These are phyloP conservation scores for Mactra quadrangularis DNA, from an alignment of 1,140 invertebrate species.

Conservation along the genomic window DNA sequence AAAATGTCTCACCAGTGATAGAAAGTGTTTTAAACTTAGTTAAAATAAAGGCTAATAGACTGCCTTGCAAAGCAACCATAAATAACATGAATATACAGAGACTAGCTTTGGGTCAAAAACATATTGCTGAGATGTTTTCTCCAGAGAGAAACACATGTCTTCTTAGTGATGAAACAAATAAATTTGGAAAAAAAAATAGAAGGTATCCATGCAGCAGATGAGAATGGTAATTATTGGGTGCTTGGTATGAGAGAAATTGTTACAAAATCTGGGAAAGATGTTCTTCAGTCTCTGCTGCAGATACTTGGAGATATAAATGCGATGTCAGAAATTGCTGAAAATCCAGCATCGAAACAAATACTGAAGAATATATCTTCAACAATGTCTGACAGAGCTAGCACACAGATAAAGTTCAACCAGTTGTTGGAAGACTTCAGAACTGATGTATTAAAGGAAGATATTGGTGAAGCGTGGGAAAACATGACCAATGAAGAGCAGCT, in stretches of 20 bases:
- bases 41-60: slow-evolving; percentile 18
- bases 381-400: slow-evolving; percentile 50
- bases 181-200: slow-evolving; percentile 52
- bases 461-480: slow-evolving; percentile 34
- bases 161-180: slow-evolving; percentile 48
- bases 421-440: slow-evolving; percentile 37
- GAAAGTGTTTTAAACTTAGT: slow-evolving; percentile 21
- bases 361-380: too few relatives aligned
- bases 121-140: slow-evolving; percentile 40
- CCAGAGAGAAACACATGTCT: slow-evolving; percentile 45
- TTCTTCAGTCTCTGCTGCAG: slow-evolving; percentile 17
- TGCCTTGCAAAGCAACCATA: slow-evolving; percentile 36
- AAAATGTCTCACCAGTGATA: too few relatives aligned
- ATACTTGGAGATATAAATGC: slow-evolving; percentile 40
- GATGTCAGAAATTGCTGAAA: slow-evolving; percentile 11
- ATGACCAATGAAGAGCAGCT: slow-evolving; percentile 5
- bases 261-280: slow-evolving; percentile 22
- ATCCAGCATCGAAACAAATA: background rate
- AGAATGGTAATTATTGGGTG: slow-evolving; percentile 24
- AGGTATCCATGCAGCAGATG: slow-evolving; percentile 55
- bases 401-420: slow-evolving; percentile 52
- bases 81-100: slow-evolving; percentile 60
- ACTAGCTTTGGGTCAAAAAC: slow-evolving; percentile 20
- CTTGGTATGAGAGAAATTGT: slow-evolving; percentile 42
- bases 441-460: slow-evolving; percentile 26